A percentile compares a stretch with the other conserved stretches of the same genome.
phyloP scores from a whole-genome alignment of 2,113 vertebrate genomes.

The Heptranchias perlo region DNA sequence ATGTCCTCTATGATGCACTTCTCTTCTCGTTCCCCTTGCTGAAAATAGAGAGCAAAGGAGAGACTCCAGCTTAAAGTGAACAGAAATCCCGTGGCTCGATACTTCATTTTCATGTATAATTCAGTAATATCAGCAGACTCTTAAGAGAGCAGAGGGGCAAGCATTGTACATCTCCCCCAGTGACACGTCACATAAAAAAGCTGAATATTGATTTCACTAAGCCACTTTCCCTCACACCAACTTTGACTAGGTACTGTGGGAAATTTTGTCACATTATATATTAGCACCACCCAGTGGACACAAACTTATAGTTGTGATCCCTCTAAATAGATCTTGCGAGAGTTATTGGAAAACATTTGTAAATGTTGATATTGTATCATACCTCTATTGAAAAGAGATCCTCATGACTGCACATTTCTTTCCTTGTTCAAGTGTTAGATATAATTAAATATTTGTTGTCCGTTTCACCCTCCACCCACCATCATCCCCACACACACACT shows the following conservation, averaged over 20 bases:
- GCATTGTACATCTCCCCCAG: background rate
- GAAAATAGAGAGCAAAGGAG: conserved; percentile 73
- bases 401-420: background rate
- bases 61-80: conserved; percentile 51
- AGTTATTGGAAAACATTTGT: background rate
- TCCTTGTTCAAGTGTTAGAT: background rate
- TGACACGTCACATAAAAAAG: background rate
- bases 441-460: background rate
- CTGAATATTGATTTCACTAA: background rate
- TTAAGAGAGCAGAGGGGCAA: background rate
- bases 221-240: background rate
- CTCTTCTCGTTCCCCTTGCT: conserved; percentile 73
- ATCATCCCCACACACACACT: too few relatives aligned
- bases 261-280: background rate
- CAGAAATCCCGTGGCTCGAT: conserved; percentile 49
- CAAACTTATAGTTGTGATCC: background rate
- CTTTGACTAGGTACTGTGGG: background rate
- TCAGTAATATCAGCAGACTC: background rate
- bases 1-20: conserved; percentile 85
- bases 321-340: background rate
- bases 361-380: background rate
- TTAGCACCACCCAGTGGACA: background rate
- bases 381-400: background rate
- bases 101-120: conserved; percentile 41
- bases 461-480: too few relatives aligned